Evolutionary conservation across 2,888 invertebrate genomes (phyloP), one percentile per base, ranked within the genome.

Genomic region (Molanna angustata): DNA sequence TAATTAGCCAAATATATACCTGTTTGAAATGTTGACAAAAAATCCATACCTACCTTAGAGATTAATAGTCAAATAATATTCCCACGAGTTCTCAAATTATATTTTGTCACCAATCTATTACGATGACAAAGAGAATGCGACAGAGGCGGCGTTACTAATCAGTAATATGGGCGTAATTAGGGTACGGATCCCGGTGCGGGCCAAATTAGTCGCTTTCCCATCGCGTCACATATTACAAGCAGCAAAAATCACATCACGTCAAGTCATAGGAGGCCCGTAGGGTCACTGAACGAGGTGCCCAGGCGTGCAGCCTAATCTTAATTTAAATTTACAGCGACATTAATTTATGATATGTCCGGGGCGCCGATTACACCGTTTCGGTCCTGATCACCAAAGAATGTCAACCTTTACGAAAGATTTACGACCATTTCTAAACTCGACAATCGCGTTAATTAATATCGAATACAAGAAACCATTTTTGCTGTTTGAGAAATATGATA

Each of bases 261-360:
- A n/a, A n/a, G n/a, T n/a, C n/a, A n/a, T n/a, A n/a, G n/a, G n/a
- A n/a, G n/a, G n/a, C n/a, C n/a, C n/a, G n/a, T n/a, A n/a, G 27
- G 27, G 27, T 4, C 27, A 27, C 27, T 27, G 27, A 27, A 27
- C 27, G 6, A 27, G 11, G 27, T 11, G 27, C 31, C 41, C 6
- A 2, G 4, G 46, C 21, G 27, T 27, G 27, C 6, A 27, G 27
- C n/a, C 54, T 52, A 56, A 56, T 56, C 56, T 56, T 46, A 52
- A 49, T 56, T 52, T 52, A 49, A 52, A 56, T 52, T 56, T 56
- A 56, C 49, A 42, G 49, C 52, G 49, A 52, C 52, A 52, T 49
- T 48, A n/a, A 52, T 52, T 49, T 43, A 20, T 52, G 46, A 40
- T 52, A 56, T 56, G 49, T 44, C 44, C 45, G 41, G 46, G 50